phyloP scores from a whole-genome alignment of 2,888 invertebrate genomes.

The Aporophyla lueneburgensis region DNA sequence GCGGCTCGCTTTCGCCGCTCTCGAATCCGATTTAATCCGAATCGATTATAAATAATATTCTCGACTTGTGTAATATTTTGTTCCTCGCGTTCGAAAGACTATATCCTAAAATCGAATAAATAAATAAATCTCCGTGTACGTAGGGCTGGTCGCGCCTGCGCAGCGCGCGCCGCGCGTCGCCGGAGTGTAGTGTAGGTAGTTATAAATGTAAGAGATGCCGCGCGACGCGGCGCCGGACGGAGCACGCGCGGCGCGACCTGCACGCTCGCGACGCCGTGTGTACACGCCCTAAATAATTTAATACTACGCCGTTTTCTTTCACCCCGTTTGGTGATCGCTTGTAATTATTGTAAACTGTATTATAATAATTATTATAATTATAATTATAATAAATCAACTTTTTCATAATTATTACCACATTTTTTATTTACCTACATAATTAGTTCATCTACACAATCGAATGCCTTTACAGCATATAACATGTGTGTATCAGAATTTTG shows the following conservation, averaged over 20 bases:
- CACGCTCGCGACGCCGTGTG: slow-evolving; percentile 74
- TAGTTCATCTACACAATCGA: not conserved
- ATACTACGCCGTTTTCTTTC: slow-evolving; percentile 91
- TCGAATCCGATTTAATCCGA: slow-evolving; percentile 88
- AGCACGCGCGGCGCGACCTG: slow-evolving; percentile 66
- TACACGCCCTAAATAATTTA: slow-evolving; percentile 86
- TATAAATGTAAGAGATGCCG: slow-evolving; percentile 48
- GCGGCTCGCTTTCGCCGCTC: slow-evolving; percentile 87
- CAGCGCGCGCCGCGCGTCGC: slow-evolving; percentile 64
- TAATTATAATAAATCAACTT: slow-evolving; percentile 91
- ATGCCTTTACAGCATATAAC: too few relatives aligned
- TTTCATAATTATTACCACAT: slow-evolving; percentile 90
- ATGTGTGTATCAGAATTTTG: not conserved
- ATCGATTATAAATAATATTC: slow-evolving; percentile 90
- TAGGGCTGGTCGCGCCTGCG: slow-evolving; percentile 72
- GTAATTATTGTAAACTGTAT: slow-evolving; percentile 91
- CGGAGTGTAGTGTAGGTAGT: slow-evolving; percentile 56
- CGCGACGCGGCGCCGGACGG: slow-evolving; percentile 41
- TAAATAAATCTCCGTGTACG: slow-evolving; percentile 76
- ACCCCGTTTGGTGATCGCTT: slow-evolving; percentile 91
- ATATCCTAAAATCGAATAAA: slow-evolving; percentile 88
- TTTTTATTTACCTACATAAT: slow-evolving; percentile 76
- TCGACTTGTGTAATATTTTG: slow-evolving; percentile 91
- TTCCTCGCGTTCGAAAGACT: slow-evolving; percentile 91
- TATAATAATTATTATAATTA: slow-evolving; percentile 91